Conservation (phyloP, 23 tunicate genomes). For the Styela clava region DNA sequence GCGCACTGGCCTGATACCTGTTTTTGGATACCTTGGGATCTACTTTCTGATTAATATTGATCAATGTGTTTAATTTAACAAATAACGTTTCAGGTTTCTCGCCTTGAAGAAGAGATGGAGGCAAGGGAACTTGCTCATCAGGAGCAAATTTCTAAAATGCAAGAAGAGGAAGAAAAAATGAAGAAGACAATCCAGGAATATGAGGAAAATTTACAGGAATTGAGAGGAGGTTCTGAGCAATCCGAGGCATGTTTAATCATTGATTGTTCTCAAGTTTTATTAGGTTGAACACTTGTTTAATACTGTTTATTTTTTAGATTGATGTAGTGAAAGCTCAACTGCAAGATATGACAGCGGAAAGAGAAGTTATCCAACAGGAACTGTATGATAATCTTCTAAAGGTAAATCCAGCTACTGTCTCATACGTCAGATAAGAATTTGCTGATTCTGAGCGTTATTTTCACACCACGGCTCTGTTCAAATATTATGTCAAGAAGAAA, state of each 20-base stretch:
- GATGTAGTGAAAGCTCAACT: constrained; percentile 22
- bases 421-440: too few species aligned
- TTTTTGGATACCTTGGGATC: too few species aligned
- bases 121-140: constrained; percentile 47
- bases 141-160: constrained; percentile 35
- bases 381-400: constrained; percentile 52
- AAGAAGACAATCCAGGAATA: constrained; percentile 35
- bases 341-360: constrained; percentile 48
- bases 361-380: constrained; percentile 73
- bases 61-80: too few species aligned
- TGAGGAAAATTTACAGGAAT: constrained; percentile 42
- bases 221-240: constrained; percentile 14
- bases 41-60: too few species aligned
- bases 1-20: too few species aligned
- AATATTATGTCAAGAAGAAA: too few species aligned
- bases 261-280: too few species aligned
- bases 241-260: constrained; percentile 10
- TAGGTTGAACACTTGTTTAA: background rate
- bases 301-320: constrained; percentile 3
- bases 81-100: constrained; percentile 66
- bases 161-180: constrained; percentile 24
- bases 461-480: too few species aligned
- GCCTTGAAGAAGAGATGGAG: constrained; percentile 79
- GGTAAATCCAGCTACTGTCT: too few species aligned
- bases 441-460: too few species aligned